Percentiles rank a stretch among this genome's conserved stretches.
Conservation (phyloP, 2,888 invertebrate species). For the Pogonocherus hispidulus region DNA sequence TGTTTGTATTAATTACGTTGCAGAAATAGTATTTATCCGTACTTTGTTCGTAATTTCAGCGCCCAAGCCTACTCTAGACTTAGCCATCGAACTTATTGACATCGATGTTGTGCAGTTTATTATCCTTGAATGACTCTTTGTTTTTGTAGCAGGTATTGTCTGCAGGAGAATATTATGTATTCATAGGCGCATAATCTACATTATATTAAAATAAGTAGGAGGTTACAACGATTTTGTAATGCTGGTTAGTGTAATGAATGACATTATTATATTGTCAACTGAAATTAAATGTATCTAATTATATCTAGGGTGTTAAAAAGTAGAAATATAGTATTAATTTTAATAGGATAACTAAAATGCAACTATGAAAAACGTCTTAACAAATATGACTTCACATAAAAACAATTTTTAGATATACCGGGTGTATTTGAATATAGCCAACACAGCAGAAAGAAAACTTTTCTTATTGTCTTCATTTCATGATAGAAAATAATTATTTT, state of each 20-base stretch:
- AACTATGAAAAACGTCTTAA: too few relatives aligned
- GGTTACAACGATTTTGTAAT: not conserved
- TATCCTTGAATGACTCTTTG: slow-evolving; percentile 26
- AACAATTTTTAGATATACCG: too few relatives aligned
- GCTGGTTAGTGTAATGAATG: not conserved
- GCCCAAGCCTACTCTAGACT: not conserved
- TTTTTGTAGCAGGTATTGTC: slow-evolving; percentile 16
- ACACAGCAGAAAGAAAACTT: too few relatives aligned
- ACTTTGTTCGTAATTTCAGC: slow-evolving; percentile 10
- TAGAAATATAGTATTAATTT: too few relatives aligned
- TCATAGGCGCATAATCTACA: not conserved
- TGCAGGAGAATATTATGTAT: not conserved
- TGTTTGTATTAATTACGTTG: slow-evolving; percentile 14
- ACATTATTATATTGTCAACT: not conserved
- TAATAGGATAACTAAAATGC: too few relatives aligned
- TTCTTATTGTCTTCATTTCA: too few relatives aligned
- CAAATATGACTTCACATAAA: too few relatives aligned
- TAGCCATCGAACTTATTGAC: not conserved
- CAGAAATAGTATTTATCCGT: slow-evolving; percentile 1
- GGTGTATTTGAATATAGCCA: too few relatives aligned
- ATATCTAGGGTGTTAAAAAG: too few relatives aligned
- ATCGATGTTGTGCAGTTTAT: slow-evolving; percentile 10
- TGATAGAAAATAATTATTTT: too few relatives aligned
- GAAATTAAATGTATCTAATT: too few relatives aligned
- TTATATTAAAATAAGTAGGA: slow-evolving; percentile 4